Conservation (phyloP, 2,113 vertebrate species). For the Vicugna pacos region DNA sequence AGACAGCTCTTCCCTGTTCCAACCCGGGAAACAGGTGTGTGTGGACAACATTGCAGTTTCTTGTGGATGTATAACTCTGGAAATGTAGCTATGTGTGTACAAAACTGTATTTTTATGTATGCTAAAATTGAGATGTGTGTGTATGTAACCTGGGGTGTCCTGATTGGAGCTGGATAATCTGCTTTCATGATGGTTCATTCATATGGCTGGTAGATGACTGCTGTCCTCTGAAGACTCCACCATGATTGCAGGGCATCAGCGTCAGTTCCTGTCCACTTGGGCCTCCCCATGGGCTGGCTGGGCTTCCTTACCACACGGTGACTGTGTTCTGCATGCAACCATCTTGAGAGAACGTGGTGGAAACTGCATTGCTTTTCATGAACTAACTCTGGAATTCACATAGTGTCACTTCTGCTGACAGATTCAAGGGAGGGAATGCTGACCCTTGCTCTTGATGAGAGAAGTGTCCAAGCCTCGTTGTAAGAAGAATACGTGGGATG, state of each 20-base stretch:
- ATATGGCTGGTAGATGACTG: not conserved
- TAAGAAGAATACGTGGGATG: not conserved
- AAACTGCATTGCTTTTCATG: not conserved
- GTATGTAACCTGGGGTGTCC: not conserved
- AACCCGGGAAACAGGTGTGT: not conserved
- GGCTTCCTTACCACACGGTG: not conserved
- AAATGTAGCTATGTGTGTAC: not conserved
- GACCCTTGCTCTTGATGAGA: not conserved
- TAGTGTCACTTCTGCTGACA: not conserved
- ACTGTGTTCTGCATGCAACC: not conserved
- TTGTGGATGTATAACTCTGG: not conserved
- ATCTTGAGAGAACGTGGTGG: not conserved
- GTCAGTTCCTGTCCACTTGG: not conserved
- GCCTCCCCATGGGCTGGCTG: not conserved
- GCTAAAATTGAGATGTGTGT: not conserved
- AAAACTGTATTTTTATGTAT: not conserved
- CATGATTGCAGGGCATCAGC: not conserved
- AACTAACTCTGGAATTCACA: not conserved
- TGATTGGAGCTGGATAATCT: not conserved
- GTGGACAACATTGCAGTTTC: not conserved
- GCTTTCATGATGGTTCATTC: not conserved
- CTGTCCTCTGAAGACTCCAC: not conserved
- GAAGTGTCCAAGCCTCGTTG: not conserved
- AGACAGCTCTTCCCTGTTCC: not conserved
- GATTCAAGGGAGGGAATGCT: not conserved